phyloP scores from a whole-genome alignment of 2,113 vertebrate species.

The Salvelinus namaycush region DNA sequence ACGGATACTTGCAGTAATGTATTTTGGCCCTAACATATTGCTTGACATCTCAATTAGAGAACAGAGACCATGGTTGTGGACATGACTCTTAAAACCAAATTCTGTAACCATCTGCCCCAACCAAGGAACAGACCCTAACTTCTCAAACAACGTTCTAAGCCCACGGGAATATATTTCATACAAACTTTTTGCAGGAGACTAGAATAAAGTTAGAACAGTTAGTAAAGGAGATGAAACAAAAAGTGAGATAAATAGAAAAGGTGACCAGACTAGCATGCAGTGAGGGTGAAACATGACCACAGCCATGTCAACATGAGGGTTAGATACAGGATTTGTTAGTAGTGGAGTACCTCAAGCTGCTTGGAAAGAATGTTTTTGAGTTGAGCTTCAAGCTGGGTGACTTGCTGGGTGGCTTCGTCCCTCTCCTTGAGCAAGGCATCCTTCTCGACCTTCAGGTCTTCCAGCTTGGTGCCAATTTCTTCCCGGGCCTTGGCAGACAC shows the following conservation, averaged over 20 bases:
- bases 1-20: constrained; percentile 34
- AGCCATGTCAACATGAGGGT: constrained; percentile 51
- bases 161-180: constrained; percentile 56
- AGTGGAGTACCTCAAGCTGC: constrained; percentile 80
- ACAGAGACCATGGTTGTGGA: no score
- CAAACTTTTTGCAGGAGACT: constrained; percentile 50
- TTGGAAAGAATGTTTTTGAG: constrained; percentile 83
- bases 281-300: constrained; percentile 59
- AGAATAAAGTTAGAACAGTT: constrained; percentile 37
- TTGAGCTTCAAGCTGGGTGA: constrained; percentile 81
- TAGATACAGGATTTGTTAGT: constrained; percentile 73
- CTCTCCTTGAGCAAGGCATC: constrained; percentile 73
- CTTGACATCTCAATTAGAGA: no score
- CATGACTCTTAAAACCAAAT: no score
- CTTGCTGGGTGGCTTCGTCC: constrained; percentile 76
- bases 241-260: constrained; percentile 40
- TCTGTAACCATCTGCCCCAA: no score
- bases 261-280: constrained; percentile 51
- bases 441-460: constrained; percentile 69
- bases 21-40: no score
- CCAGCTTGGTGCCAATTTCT: constrained; percentile 74
- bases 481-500: constrained; percentile 59
- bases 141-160: constrained; percentile 58
- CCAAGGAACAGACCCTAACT: background rate
- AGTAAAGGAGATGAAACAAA: constrained; percentile 51